Base-by-base conservation (phyloP, 1,140 invertebrate species). In the Trachymyrmex cornetzi region DNA sequence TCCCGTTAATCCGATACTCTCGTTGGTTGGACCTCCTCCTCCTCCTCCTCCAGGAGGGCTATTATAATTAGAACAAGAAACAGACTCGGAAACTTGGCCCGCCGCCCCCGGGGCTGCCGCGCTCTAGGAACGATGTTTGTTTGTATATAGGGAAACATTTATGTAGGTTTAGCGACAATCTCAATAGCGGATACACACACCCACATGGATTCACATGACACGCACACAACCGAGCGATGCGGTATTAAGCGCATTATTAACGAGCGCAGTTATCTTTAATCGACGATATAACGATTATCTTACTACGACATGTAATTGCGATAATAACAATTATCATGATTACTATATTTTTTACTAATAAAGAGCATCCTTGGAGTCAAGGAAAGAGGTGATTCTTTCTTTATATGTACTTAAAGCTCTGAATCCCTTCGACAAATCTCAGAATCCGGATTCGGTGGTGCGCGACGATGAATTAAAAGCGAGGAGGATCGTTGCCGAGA, bases 261-360 rank as follows among this genome's bases (percentile, higher is more conserved):
- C 59, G n/a, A 69, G 72, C 38, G 80, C 80, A 75, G 80, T 27
- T 74, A 74, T 75, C 80, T 84, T 75, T 74, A 64, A 85, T 71
- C 38, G 27, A 59, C 27, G 55, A 61, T 63, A 53, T 69, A 81
- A 86, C 61, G 64, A 86, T 77, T 30, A 74, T 71, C 61, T 16
- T 44, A 77, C 57, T 80, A 61, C 61, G 34, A 38, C 24, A 69
- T 71, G 61, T 77, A 84, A 84, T 75, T 84, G 69, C 55, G 44
- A 80, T 53, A 85, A 85, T 85, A 55, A 88, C 34, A 57, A 61
- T 85, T 79, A 87, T 64, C 67, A 89, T 66, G 61, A 94, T 95
- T 93, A 95, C 94, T 95, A 95, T 94, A 95, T 95, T 95, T 95
- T 95, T 94, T 94, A 94, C 94, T 92, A 95, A 94, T 94, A 94